Percentiles rank a stretch among this genome's conserved stretches.
Conservation (phyloP, 1,140 invertebrate genomes). For the Tetraneura akinire region DNA sequence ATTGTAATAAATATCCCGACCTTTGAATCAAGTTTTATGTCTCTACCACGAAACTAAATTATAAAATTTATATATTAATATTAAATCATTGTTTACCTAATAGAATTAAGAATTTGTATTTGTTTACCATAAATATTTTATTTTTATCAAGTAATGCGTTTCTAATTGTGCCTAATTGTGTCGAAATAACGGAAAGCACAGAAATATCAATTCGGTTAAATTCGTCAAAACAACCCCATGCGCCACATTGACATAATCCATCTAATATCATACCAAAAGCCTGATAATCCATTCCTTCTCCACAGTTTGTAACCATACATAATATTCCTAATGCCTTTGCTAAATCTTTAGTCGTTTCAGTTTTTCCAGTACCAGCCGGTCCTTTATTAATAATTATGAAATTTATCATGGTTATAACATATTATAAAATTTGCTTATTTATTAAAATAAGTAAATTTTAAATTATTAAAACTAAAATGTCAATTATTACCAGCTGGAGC, state of each 20-base stretch:
- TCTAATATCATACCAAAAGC: slow-evolving; percentile 83
- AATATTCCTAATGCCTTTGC: slow-evolving; percentile 84
- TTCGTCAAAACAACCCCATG: slow-evolving; percentile 90
- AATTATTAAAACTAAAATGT: too few species aligned
- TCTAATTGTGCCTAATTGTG: slow-evolving; percentile 84
- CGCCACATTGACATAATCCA: slow-evolving; percentile 75
- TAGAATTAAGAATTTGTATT: not conserved
- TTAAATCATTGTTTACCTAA: too few species aligned
- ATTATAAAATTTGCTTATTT: too few species aligned
- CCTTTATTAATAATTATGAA: slow-evolving; percentile 59
- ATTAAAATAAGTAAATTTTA: too few species aligned
- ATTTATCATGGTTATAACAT: not conserved
- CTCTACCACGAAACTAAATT: slow-evolving; percentile 78
- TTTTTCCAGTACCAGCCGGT: slow-evolving; percentile 85
- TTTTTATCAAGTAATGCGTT: slow-evolving; percentile 65
- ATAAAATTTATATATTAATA: not conserved
- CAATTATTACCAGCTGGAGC: slow-evolving; percentile 78
- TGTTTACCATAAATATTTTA: slow-evolving; percentile 11
- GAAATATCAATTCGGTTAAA: slow-evolving; percentile 90
- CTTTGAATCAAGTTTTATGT: slow-evolving; percentile 79
- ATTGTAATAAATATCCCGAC: slow-evolving; percentile 92
- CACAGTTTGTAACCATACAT: slow-evolving; percentile 89
- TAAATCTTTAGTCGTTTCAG: slow-evolving; percentile 87
- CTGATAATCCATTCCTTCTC: slow-evolving; percentile 86
- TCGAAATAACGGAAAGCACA: slow-evolving; percentile 87